Conservation (phyloP, 1,140 invertebrate species). For the Cydia pomonella region DNA sequence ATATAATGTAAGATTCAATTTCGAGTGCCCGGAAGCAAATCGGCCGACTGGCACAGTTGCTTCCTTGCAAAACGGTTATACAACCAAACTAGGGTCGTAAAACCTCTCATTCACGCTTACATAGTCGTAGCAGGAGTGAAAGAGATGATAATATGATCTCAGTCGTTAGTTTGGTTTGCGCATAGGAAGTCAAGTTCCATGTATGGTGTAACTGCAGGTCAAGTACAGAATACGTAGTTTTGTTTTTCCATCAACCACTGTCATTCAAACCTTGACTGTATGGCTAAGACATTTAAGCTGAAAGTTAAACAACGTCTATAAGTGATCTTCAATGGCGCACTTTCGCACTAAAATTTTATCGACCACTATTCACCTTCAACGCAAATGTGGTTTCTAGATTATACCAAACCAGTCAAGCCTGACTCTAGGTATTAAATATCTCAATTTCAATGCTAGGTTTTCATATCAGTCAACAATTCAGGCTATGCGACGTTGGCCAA, state of each 20-base stretch:
- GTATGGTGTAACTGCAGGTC: slow-evolving; percentile 44
- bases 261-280: background rate
- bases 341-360: background rate
- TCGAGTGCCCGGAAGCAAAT: slow-evolving; percentile 1
- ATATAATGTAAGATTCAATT: background rate
- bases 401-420: background rate
- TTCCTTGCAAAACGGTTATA: slow-evolving; percentile 40
- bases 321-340: background rate
- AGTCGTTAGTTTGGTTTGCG: no score
- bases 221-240: slow-evolving; percentile 38
- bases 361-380: background rate
- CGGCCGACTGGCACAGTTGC: slow-evolving; percentile 43
- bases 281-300: background rate
- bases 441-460: background rate
- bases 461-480: slow-evolving; percentile 22
- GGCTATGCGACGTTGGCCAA: slow-evolving; percentile 15
- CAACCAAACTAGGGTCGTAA: no score
- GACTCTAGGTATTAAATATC: background rate
- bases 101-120: no score
- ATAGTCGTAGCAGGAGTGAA: no score
- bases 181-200: slow-evolving; percentile 41
- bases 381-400: background rate
- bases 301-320: background rate
- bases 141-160: no score
- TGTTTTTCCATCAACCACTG: background rate